Base-by-base conservation (phyloP, 92 coral and sea anemone genomes). In the Micromussa lordhowensis region DNA sequence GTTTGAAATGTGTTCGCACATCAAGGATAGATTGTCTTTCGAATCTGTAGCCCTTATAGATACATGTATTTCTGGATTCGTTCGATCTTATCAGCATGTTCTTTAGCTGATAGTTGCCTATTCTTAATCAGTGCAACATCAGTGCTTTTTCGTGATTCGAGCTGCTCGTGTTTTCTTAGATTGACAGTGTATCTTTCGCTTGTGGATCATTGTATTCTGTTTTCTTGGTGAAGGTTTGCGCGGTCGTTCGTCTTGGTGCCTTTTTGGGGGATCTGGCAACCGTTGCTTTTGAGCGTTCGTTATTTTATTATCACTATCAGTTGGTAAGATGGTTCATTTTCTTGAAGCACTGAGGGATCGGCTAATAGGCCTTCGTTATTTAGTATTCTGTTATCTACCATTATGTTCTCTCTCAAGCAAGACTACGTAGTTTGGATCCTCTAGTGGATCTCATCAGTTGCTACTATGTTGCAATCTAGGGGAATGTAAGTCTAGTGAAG, bases 241-340 rank as follows among this genome's bases (percentile, higher is more conserved):
- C 36, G 32, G 74, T n/a, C 74, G 35, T 29, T 68, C 35, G 8
- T 68, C 74, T 68, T 68, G 74, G 74, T 26, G 74, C 74, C 74
- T n/a, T 68, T 68, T 68, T n/a, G 32, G 34, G 34, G 32, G 40
- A 24, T 24, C 34, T 15, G 74, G 74, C 16, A 15, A 68, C 74
- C 74, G 74, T 68, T 68, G 34, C 16, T n/a, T 68, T 68, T 68
- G 74, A 7, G 74, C 74, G 74, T 35, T 68, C 8, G 35, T 68
- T 24, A 68, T 3, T 24, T 68, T 3, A 5, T 28, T 35, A 18
- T 68, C 35, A 30, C 34, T 68, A 34, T 68, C 74, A 24, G 74
- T 1, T 0, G 21, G 2, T 24, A 68, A n/a, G 34, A 28, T 68
- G 40, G 40, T 68, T 0, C 74, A 24, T 28, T 68, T 68, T 68